Evolutionary conservation across 2,888 invertebrate species (phyloP), one percentile per base, ranked within the genome.

Genomic region (Ormyrus rosae): DNA sequence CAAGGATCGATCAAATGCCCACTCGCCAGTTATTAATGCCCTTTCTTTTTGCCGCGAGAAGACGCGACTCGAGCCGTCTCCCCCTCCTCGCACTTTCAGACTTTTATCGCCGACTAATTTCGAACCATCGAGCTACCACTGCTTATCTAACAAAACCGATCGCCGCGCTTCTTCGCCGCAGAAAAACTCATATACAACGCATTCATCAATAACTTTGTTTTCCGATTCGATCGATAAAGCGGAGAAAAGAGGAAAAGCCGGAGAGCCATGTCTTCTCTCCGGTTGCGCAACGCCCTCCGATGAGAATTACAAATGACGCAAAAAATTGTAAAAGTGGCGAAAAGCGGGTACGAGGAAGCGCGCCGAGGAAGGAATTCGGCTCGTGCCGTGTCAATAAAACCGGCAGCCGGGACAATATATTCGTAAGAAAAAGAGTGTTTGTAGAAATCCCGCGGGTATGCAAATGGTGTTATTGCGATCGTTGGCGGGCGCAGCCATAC

Each of bases 21-120:
- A 80, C 80, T 81, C 70, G 80, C 82, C 76, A 76, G 83, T 83
- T 83, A 82, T 83, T 81, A 75, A 83, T 76, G 72, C 64, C 79
- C 64, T 64, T 80, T 76, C 73, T 83, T 73, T 72, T 78, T 6
- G 6, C 34, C 34, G 34, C 34, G 34, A 34, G 34, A 34, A 4
- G 34, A 34, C 11, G 56, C 46, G 7, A 5, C 68, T 45, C 34
- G 9, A 0, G 34, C 51, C 45, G 53, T 61, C 79, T 64, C 75
- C 55, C 69, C 51, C 50, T 61, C 51, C 63, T 10, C 45, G n/a
- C 9, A 51, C 60, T 53, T 48, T 53, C 58, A 7, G 9, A 46
- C 34, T 60, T 45, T 58, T 55, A 46, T 19, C 53, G 8, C 11
- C 34, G 71, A 71, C 71, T 77, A 77, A 77, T 77, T 77, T 77